Evolutionary conservation across 2,888 invertebrate genomes (phyloP).

Genomic region (Orchesellides sinensis): DNA sequence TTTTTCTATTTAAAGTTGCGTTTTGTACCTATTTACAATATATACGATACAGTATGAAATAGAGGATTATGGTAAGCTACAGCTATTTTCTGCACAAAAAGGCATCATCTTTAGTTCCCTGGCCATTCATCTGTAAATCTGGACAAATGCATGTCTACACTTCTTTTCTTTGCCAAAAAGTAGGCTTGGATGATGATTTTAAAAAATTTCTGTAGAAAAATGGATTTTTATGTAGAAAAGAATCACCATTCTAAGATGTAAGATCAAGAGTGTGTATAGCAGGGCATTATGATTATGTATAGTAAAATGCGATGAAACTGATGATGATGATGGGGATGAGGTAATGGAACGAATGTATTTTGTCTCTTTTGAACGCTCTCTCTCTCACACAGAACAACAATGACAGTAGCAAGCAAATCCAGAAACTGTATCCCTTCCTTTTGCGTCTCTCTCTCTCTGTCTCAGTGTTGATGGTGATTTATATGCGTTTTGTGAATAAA

Average conservation of each 20-base stretch:
- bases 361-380: neutral
- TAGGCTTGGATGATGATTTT: neutral
- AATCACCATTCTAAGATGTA: too few species aligned
- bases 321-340: slow-evolving; percentile 28
- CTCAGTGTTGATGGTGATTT: slow-evolving; percentile 62
- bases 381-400: neutral
- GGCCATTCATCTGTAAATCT: slow-evolving; percentile 52
- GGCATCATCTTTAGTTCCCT: too few species aligned
- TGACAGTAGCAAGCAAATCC: neutral
- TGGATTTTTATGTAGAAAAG: slow-evolving; percentile 31
- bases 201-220: slow-evolving; percentile 35
- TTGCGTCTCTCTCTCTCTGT: neutral
- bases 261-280: neutral
- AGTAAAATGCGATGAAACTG: slow-evolving; percentile 9
- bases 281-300: neutral
- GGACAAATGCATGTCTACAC: slow-evolving; percentile 43
- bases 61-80: neutral
- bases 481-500: slow-evolving; percentile 48
- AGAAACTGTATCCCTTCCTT: neutral
- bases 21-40: too few species aligned
- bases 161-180: neutral
- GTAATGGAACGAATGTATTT: slow-evolving; percentile 46
- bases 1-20: too few species aligned
- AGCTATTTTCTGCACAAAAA: too few species aligned
- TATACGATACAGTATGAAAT: too few species aligned